Evolutionary conservation across 1,140 invertebrate genomes (phyloP), one percentile per base, ranked within the genome.

Genomic region (Leptestheria dahalacensis): DNA sequence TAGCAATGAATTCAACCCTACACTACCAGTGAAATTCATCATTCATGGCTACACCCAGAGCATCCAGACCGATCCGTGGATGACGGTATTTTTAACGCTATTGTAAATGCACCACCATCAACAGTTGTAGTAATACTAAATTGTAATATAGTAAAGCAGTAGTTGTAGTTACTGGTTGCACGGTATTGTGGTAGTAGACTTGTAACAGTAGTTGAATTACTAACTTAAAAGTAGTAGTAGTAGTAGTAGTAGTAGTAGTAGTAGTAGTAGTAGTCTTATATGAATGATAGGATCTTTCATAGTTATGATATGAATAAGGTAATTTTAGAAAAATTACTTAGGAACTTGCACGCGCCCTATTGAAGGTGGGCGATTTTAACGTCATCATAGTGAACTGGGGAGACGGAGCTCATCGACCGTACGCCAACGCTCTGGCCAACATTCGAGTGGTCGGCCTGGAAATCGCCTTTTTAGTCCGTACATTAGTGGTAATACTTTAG

Each of bases 301-400:
- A 82, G 66, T 84, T 86, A 68, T 75, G n/a, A n/a, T n/a, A n/a
- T n/a, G n/a, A n/a, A n/a, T n/a, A n/a, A n/a, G n/a, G n/a, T n/a
- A n/a, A n/a, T n/a, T n/a, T n/a, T n/a, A n/a, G n/a, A n/a, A n/a
- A n/a, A n/a, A n/a, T n/a, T n/a, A n/a, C 21, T 15, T 3, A 59
- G 47, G 47, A 9, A 0, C 28, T 59, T 20, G 20, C 47, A 4
- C 3, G 50, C 15, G 24, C 18, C 1, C 28, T 90, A 58, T 76
- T 88, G 53, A 82, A 79, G 68, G 78, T 82, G 15, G 82, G 78
- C n/a, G 84, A 89, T 67, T 84, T 82, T 71, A 90, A 90, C 68
- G 83, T 90, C 15, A 79, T 91, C 41, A 76, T 86, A 11, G 86
- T 89, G 15, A 86, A 91, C 72, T 91, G 87, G 88, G 85, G 84